Percentiles rank a stretch among this genome's conserved stretches.
These are phyloP conservation scores for Palythoa heliodiscus DNA, from an alignment of 92 coral and sea anemone genomes.

Conservation along the genomic window DNA sequence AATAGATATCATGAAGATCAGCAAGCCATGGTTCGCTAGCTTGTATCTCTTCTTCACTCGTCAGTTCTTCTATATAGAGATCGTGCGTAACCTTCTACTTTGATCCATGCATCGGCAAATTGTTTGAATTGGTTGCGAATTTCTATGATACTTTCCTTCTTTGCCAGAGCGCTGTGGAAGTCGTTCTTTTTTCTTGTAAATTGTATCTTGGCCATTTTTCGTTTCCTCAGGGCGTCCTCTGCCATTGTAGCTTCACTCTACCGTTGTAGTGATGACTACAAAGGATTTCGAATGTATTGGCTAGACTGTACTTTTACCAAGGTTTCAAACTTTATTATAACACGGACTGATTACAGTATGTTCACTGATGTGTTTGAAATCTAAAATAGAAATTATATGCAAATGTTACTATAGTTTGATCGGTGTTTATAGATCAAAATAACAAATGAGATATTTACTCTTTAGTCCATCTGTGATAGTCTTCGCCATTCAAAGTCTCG, in stretches of 20 bases:
- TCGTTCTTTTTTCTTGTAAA: conserved; percentile 6
- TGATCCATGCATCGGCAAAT: background rate
- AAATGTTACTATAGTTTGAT: background rate
- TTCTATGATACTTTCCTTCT: background rate
- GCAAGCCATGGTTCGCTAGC: background rate
- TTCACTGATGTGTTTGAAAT: too few relatives aligned
- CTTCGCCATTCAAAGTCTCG: too few relatives aligned
- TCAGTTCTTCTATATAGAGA: too few relatives aligned
- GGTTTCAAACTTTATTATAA: too few relatives aligned
- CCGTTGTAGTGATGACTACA: background rate
- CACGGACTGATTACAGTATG: background rate
- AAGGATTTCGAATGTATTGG: background rate
- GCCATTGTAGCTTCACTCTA: background rate
- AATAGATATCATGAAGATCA: background rate
- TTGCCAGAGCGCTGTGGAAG: background rate
- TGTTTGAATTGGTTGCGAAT: background rate
- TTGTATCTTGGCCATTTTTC: background rate
- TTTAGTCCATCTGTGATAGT: too few relatives aligned
- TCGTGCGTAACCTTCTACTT: background rate
- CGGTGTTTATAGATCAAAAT: background rate
- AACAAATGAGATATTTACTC: background rate
- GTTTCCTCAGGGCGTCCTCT: background rate
- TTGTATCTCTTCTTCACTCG: too few relatives aligned
- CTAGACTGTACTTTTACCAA: too few relatives aligned
- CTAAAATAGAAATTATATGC: too few relatives aligned